Evolutionary conservation across 2,888 invertebrate species (phyloP).

Genomic region (Caenorhabditis macrosperma): DNA sequence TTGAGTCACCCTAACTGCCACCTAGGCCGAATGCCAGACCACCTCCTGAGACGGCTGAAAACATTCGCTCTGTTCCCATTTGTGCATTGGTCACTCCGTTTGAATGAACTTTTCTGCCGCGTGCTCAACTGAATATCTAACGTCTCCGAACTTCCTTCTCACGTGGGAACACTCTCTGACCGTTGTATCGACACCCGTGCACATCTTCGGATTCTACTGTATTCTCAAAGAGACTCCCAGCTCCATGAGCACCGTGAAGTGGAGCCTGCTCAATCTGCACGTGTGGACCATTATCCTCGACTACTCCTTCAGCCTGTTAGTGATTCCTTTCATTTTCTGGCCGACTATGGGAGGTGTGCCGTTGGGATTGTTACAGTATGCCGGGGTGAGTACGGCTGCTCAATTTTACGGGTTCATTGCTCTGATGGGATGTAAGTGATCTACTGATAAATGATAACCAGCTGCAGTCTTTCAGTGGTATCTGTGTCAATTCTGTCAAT

Average conservation of each 20-base stretch:
- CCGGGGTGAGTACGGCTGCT: not conserved
- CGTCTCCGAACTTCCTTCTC: constrained; percentile 1
- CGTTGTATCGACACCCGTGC: constrained; percentile 3
- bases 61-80: not conserved
- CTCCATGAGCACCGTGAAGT: constrained; percentile 17
- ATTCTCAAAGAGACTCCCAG: constrained; percentile 21
- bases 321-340: constrained; percentile 36
- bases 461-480: constrained; percentile 8
- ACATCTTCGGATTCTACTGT: constrained; percentile 28
- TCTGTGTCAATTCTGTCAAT: constrained; percentile 34
- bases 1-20: not conserved
- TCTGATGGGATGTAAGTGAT: constrained; percentile 23
- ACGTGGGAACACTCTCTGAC: constrained; percentile 18
- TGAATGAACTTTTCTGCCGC: not conserved
- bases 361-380: constrained; percentile 12
- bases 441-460: not conserved
- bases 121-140: not conserved
- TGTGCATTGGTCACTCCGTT: not conserved
- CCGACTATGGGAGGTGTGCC: constrained; percentile 20
- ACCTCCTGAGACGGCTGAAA: not conserved
- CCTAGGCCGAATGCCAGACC: not conserved
- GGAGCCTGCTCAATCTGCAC: constrained; percentile 19
- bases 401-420: constrained; percentile 12
- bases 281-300: constrained; percentile 30
- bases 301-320: constrained; percentile 24